These are phyloP conservation scores for Galendromus occidentalis DNA, from an alignment of 1,140 invertebrate genomes.

Conservation along the genomic window DNA sequence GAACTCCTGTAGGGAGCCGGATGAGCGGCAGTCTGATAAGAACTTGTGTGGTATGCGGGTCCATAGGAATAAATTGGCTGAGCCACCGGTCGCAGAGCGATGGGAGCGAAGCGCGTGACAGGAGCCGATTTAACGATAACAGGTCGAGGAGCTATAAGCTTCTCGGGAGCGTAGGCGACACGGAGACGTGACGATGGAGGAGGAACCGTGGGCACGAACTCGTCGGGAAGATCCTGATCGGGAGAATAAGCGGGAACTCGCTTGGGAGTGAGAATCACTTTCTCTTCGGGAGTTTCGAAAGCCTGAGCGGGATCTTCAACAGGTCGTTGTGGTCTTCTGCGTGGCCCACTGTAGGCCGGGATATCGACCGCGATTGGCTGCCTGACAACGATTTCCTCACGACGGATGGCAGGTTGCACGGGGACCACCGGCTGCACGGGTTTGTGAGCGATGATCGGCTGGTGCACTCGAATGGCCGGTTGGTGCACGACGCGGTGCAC, in stretches of 20 bases:
- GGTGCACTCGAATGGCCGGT: neutral
- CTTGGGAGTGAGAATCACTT: neutral
- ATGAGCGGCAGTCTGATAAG: neutral
- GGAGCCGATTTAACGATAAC: neutral
- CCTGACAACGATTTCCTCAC: neutral
- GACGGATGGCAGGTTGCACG: neutral
- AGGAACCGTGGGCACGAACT: neutral
- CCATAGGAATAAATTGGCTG: slow-evolving; percentile 3
- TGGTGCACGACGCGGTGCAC: neutral
- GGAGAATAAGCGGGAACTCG: neutral
- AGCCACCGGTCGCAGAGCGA: neutral
- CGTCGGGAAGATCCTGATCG: slow-evolving; percentile 6
- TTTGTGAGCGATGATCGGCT: neutral
- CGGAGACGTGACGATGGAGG: neutral
- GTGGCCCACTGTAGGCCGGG: neutral
- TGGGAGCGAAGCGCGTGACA: slow-evolving; percentile 1
- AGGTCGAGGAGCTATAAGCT: neutral
- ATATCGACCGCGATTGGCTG: neutral
- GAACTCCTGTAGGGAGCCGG: neutral
- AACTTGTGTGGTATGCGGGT: neutral
- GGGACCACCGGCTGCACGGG: neutral
- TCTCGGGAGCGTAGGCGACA: neutral
- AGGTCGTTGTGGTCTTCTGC: neutral
- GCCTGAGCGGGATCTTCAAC: neutral
- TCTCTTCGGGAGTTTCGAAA: slow-evolving; percentile 4